Evolutionary conservation across 2,888 invertebrate genomes (phyloP).

Genomic region (Cataglyphis rosenhaueri): DNA sequence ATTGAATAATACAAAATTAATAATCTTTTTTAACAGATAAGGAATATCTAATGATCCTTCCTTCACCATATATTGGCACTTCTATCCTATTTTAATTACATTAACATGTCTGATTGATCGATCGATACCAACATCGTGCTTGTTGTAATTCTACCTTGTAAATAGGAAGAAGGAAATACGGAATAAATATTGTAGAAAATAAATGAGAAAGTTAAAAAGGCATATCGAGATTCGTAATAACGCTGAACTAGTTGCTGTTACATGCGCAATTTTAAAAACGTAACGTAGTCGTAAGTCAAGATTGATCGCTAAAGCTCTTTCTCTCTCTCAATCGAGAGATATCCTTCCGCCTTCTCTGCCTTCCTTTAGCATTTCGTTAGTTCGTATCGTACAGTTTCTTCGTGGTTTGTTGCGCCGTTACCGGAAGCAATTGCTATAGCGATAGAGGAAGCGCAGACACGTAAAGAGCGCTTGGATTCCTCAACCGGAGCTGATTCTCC

Average conservation of each 20-base stretch:
- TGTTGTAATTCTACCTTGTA: not conserved
- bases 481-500: constrained; percentile 29
- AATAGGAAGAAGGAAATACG: not conserved
- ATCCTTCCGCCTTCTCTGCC: constrained; percentile 41
- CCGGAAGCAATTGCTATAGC: constrained; percentile 38
- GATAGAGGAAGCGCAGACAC: constrained; percentile 41
- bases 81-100: not conserved
- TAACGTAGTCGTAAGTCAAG: constrained; percentile 39
- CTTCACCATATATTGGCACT: not conserved
- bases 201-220: not conserved
- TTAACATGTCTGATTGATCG: not conserved
- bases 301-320: constrained; percentile 15
- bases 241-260: not conserved
- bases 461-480: constrained; percentile 43
- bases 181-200: not conserved
- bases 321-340: constrained; percentile 10
- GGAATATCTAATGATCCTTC: not conserved
- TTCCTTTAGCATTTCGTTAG: not conserved
- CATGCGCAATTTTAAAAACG: constrained; percentile 27
- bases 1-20: not conserved
- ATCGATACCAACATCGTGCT: not conserved
- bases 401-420: constrained; percentile 44
- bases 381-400: constrained; percentile 31
- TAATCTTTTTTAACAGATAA: not conserved
- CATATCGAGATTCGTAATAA: not conserved